These are phyloP conservation scores for Coluber constrictor DNA, from an alignment of 2,797 vertebrate species.

Conservation along the genomic window DNA sequence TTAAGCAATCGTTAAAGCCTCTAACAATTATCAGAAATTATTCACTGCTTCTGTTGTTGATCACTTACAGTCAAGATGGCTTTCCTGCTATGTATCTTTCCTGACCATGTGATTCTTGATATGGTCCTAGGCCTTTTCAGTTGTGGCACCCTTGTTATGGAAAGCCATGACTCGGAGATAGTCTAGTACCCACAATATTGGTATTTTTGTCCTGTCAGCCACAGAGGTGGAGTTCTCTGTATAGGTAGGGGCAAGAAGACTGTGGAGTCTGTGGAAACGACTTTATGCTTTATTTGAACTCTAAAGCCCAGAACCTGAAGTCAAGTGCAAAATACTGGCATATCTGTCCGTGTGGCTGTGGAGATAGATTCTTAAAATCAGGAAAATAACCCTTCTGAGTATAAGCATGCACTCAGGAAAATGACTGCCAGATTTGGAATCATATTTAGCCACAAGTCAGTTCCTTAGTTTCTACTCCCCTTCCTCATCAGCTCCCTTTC, in stretches of 20 bases:
- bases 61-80: background rate
- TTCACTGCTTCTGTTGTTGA: background rate
- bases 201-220: background rate
- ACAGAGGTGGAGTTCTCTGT: background rate
- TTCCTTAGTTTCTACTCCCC: background rate
- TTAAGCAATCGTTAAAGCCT: background rate
- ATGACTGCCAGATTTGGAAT: background rate
- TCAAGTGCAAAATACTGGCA: background rate
- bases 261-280: no score
- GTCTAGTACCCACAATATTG: background rate
- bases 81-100: background rate
- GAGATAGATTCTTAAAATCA: background rate
- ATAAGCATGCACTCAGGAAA: background rate
- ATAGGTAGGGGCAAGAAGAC: background rate
- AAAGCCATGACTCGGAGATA: background rate
- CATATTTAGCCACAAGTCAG: background rate
- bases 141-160: background rate
- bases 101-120: background rate
- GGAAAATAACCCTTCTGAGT: background rate
- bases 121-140: background rate
- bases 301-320: background rate
- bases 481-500: background rate
- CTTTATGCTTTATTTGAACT: background rate
- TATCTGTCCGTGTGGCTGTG: background rate
- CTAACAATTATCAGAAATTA: background rate